These are phyloP conservation scores for Peromyscus attwateri DNA, from an alignment of 2,797 vertebrate species.

Conservation along the genomic window DNA sequence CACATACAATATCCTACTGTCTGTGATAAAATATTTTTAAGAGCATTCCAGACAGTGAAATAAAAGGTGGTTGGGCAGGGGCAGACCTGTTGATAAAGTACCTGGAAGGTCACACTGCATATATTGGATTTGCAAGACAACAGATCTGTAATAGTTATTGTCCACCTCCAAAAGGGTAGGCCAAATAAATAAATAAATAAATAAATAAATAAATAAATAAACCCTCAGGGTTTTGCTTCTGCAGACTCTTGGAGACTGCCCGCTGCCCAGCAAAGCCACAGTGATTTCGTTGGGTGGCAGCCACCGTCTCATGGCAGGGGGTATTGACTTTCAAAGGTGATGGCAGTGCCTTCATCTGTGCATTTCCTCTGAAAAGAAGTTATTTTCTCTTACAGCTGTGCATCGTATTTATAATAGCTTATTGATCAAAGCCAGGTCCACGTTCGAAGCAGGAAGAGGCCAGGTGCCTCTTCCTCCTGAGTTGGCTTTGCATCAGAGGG, in stretches of 20 bases:
- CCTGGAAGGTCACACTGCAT: background rate
- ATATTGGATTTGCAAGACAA: constrained; percentile 40
- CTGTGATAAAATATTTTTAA: constrained; percentile 21
- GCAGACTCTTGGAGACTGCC: background rate
- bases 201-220: too few relatives aligned
- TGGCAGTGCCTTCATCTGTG: constrained; percentile 27
- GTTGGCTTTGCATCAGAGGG: background rate
- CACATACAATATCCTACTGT: background rate
- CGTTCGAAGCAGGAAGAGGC: constrained; percentile 61
- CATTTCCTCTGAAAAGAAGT: constrained; percentile 73
- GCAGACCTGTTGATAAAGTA: background rate
- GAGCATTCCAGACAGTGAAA: constrained; percentile 9
- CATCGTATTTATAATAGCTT: constrained; percentile 73
- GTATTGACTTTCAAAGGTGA: constrained; percentile 56
- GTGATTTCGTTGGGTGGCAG: background rate
- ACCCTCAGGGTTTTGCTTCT: background rate
- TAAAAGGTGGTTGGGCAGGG: background rate
- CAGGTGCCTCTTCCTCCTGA: background rate
- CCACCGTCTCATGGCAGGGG: background rate
- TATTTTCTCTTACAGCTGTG: constrained; percentile 66
- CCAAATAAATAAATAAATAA: background rate
- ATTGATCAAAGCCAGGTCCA: constrained; percentile 77
- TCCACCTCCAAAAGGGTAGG: background rate
- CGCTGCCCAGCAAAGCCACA: background rate
- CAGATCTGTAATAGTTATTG: background rate